These are phyloP conservation scores for Ips typographus DNA, from an alignment of 1,140 invertebrate species.

Conservation along the genomic window DNA sequence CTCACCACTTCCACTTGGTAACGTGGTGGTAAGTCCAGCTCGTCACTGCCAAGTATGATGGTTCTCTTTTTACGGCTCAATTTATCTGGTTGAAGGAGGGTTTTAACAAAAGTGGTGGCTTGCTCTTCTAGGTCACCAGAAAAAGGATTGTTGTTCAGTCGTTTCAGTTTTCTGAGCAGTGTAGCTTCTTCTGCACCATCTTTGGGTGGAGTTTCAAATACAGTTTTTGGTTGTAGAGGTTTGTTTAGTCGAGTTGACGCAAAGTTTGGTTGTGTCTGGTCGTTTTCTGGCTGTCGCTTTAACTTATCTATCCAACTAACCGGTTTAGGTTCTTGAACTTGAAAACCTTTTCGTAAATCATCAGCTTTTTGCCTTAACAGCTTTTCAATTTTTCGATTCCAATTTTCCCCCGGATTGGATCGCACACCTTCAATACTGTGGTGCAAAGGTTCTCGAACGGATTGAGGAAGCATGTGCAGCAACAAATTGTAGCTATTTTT, in stretches of 20 bases:
- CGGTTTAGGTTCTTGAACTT: background rate
- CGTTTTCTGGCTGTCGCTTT: background rate
- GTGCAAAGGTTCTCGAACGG: constrained; percentile 26
- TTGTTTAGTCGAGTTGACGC: background rate
- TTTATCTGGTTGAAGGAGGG: constrained; percentile 11
- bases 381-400: background rate
- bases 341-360: too few relatives aligned
- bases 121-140: constrained; percentile 24
- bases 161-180: constrained; percentile 32
- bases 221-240: background rate
- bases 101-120: constrained; percentile 22
- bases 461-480: constrained; percentile 34
- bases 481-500: constrained; percentile 36
- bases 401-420: background rate
- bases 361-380: background rate
- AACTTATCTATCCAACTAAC: background rate
- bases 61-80: constrained; percentile 15
- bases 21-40: constrained; percentile 30
- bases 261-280: background rate
- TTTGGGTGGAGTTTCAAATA: background rate
- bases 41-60: constrained; percentile 35
- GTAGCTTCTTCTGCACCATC: constrained; percentile 17
- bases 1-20: constrained; percentile 30
- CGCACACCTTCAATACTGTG: constrained; percentile 8
- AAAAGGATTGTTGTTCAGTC: constrained; percentile 28